phyloP scores from a whole-genome alignment of 2,888 invertebrate genomes.

The Pyrocoelia pectoralis region DNA sequence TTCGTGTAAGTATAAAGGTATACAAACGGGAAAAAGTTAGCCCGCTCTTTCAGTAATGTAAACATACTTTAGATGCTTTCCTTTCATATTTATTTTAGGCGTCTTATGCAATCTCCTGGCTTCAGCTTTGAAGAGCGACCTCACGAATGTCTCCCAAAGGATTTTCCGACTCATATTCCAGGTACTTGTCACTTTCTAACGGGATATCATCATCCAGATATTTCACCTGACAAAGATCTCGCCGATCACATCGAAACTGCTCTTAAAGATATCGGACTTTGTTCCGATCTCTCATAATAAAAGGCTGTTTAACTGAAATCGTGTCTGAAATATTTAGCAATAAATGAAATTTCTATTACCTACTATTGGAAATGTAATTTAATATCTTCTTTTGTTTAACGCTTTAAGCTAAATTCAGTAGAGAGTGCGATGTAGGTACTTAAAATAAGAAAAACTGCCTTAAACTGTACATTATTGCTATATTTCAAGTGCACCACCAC shows the following conservation, averaged over 20 bases:
- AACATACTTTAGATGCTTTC: constrained; percentile 17
- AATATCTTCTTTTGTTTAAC: not conserved
- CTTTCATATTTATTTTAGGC: constrained; percentile 61
- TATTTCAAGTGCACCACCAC: not conserved
- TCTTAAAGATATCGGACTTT: constrained; percentile 68
- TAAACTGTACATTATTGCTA: constrained; percentile 1
- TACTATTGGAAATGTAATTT: not conserved
- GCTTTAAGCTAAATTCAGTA: constrained; percentile 1
- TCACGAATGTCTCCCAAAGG: constrained; percentile 81
- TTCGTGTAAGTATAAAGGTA: constrained; percentile 74
- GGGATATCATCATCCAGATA: constrained; percentile 76
- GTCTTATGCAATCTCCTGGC: constrained; percentile 77
- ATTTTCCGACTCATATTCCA: constrained; percentile 78
- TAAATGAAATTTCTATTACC: constrained; percentile 15
- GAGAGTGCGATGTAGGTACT: not conserved
- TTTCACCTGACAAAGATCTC: constrained; percentile 68
- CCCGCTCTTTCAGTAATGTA: constrained; percentile 10
- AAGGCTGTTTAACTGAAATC: constrained; percentile 20
- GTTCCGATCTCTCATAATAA: constrained; percentile 46
- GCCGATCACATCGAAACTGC: constrained; percentile 75
- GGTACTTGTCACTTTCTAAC: constrained; percentile 89
- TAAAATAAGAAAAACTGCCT: not conserved
- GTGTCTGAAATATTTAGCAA: constrained; percentile 24
- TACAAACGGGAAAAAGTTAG: not conserved
- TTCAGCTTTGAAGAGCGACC: constrained; percentile 81